Conservation (phyloP, 2,888 invertebrate genomes). For the Tubiluchus corallicola region DNA sequence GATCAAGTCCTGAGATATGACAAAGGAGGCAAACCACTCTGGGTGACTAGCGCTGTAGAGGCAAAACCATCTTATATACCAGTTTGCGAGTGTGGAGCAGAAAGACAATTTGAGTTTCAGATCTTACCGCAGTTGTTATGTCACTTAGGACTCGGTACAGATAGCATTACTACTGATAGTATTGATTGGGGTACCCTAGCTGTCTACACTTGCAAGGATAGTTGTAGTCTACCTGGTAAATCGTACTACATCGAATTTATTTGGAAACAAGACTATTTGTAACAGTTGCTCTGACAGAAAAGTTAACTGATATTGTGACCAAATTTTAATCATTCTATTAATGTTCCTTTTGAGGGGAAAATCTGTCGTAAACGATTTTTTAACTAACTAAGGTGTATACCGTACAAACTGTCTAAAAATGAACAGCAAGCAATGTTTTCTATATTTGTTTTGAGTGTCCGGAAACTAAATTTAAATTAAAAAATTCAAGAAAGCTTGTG, state of each 20-base stretch:
- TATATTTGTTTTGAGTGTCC: no score
- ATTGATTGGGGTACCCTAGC: conserved; percentile 79
- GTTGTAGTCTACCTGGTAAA: conserved; percentile 44
- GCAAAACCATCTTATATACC: conserved; percentile 41
- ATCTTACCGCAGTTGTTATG: conserved; percentile 63
- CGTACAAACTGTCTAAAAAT: no score
- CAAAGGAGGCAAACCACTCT: conserved; percentile 56
- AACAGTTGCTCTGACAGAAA: no score
- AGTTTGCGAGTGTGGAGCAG: conserved; percentile 43
- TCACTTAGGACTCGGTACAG: conserved; percentile 37
- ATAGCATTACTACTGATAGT: conserved; percentile 28
- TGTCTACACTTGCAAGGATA: conserved; percentile 63
- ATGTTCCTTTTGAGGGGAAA: no score
- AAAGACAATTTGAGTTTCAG: conserved; percentile 78
- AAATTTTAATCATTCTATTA: no score
- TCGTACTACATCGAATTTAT: conserved; percentile 57
- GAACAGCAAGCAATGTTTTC: no score
- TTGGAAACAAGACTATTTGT: conserved; percentile 75
- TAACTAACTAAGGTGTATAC: no score
- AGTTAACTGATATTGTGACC: no score
- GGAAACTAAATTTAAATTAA: no score
- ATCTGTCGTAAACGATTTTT: no score
- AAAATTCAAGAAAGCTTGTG: no score
- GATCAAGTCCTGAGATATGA: conserved; percentile 47
- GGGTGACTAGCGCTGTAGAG: conserved; percentile 46